Evolutionary conservation across 2,888 invertebrate species (phyloP), one percentile per base, ranked within the genome.

Genomic region (Drosophila pseudotakahashii): DNA sequence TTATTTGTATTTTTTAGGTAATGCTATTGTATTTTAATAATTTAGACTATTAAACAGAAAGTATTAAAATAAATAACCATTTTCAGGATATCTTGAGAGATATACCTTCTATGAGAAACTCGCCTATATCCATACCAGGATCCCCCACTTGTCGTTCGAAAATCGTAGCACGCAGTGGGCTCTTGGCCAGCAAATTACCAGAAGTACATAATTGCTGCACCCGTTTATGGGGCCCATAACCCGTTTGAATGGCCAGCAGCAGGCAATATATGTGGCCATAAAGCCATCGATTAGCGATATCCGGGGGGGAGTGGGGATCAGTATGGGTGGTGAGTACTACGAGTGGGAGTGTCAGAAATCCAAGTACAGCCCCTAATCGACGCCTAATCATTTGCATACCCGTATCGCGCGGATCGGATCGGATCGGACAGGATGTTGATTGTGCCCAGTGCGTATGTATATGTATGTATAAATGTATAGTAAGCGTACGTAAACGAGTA

Each of bases 401-500:
- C 51, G 6, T 64, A 64, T 64, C 66, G 69, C 64, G 30, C 37
- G 67, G 36, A 66, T 61, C 59, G 59, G 50, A 42, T 68, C 76
- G 51, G 45, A 87, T 78, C 79, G 75, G 26, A 75, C 81, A 82
- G 81, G 81, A 82, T 88, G 81, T 82, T 87, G 81, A 84, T 82
- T 78, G 59, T 47, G 48, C 41, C 52, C 52, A 41, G 61, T 62
- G 44, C 62, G 71, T 57, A 63, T 52, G 34, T 34, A 42, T 10
- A n/a, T 10, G 36, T n/a, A 26, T 44, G 36, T 55, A 48, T n/a
- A 41, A n/a, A n/a, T n/a, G n/a, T 36, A 59, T 59, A 41, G n/a
- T 34, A 34, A 34, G 5, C 34, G 34, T 62, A 62, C 47, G 62
- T n/a, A 47, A 47, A 16, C 32, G 68, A 30, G 68, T 68, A 68